A percentile compares a stretch with the other conserved stretches of the same genome.
Conservation (phyloP, 2,113 vertebrate species). For the Merops nubicus region DNA sequence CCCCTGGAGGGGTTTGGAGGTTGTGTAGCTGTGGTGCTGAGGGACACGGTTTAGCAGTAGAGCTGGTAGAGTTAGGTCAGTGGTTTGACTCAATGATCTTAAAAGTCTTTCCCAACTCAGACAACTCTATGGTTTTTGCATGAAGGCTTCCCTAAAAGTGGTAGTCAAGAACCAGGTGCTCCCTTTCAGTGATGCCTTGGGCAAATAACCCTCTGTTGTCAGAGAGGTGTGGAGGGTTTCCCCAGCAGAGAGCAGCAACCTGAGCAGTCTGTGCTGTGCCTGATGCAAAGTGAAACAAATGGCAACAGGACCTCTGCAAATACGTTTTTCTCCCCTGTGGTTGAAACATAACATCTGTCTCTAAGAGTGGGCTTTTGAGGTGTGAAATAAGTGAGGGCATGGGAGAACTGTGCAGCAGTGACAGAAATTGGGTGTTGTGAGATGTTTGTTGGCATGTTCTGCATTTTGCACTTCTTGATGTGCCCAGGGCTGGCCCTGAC, state of each 20-base stretch:
- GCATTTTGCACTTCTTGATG: neutral
- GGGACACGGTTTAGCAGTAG: no score
- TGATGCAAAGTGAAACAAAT: neutral
- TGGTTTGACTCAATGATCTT: no score
- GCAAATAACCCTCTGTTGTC: neutral
- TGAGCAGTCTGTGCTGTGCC: fast-evolving
- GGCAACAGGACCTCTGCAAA: neutral
- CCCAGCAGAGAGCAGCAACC: neutral
- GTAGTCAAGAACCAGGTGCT: neutral
- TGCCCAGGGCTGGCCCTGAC: neutral
- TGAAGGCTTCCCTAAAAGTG: neutral
- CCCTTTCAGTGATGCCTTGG: no score
- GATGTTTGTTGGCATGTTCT: neutral
- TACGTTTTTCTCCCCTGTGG: neutral
- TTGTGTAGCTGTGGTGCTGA: no score
- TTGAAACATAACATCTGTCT: neutral
- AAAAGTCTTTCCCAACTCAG: no score
- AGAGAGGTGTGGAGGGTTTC: neutral
- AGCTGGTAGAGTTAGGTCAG: no score
- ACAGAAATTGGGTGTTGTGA: fast-evolving
- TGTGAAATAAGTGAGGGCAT: neutral
- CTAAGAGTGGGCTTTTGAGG: neutral
- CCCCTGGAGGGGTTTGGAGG: no score
- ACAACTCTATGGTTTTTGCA: no score
- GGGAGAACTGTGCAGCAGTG: no score